A percentile compares a stretch with the other conserved stretches of the same genome.
phyloP scores from a whole-genome alignment of 2,888 invertebrate species.

The Drosophila acutilabella region DNA sequence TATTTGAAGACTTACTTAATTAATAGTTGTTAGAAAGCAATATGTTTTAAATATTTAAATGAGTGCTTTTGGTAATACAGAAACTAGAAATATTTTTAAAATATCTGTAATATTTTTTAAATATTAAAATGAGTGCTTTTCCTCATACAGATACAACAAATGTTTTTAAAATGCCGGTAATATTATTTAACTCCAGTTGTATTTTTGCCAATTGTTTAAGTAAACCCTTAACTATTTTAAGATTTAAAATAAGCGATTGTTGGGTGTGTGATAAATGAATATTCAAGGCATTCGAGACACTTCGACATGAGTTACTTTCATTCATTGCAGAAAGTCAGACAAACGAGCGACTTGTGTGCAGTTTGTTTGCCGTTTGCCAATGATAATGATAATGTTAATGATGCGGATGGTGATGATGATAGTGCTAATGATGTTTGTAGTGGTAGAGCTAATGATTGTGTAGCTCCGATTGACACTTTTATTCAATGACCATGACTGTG shows the following conservation, averaged over 20 bases:
- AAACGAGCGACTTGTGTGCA: conserved; percentile 52
- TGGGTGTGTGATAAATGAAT: neutral
- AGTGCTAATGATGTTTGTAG: conserved; percentile 19
- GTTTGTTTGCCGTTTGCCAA: conserved; percentile 17
- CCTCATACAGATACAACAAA: too few relatives aligned
- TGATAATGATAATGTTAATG: conserved; percentile 11
- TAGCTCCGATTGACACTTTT: conserved; percentile 80
- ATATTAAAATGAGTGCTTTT: too few relatives aligned
- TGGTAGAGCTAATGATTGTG: conserved; percentile 49
- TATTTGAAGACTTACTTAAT: too few relatives aligned
- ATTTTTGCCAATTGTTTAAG: too few relatives aligned
- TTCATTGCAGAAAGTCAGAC: conserved; percentile 44
- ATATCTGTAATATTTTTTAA: too few relatives aligned
- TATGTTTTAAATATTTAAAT: too few relatives aligned
- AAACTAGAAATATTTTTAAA: too few relatives aligned
- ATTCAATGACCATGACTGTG: conserved; percentile 83
- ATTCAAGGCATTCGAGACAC: conserved; percentile 7
- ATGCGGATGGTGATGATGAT: conserved; percentile 21
- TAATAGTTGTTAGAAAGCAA: too few relatives aligned
- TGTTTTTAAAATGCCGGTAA: too few relatives aligned
- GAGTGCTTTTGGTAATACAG: too few relatives aligned
- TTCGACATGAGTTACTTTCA: conserved; percentile 46
- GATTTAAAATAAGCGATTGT: neutral
- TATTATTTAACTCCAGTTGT: too few relatives aligned
- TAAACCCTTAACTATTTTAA: neutral